Evolutionary conservation across 1,140 invertebrate genomes (phyloP), one percentile per base, ranked within the genome.

Genomic region (Trypoxylus dichotomus): DNA sequence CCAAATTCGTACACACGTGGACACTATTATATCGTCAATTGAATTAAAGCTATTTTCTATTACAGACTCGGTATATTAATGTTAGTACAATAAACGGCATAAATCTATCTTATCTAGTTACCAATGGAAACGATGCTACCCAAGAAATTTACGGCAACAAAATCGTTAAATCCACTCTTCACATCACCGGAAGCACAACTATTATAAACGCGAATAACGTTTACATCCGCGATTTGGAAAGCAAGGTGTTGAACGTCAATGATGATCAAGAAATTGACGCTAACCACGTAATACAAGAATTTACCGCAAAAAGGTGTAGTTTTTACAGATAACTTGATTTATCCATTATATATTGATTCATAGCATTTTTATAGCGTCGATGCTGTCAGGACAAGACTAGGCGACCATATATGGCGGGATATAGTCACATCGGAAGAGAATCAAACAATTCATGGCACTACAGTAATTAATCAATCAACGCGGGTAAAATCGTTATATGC

Each of bases 71-170:
- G 8, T 80, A 83, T 27, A 77, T 86, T 11, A 80, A 79, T 77
- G 83, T 84, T 10, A 83, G 85, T 32, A 79, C 41, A 72, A 81
- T 87, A 41, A 87, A 87, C 78, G 79, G 76, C 6, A 73, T 85
- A 6, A 81, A 85, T 76, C 78, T 84, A 2, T 76, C 77, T 24
- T 27, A 84, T 11, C 84, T 82, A 79, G 81, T 88, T 13, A 74
- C 78, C 1, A 79, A 84, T 41, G 84, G 85, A 13, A 83, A 83
- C 15, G 81, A 82, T 8, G 82, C 86, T 37, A 75, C 83, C 3
- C 86, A 88, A 82, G 79, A 80, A 58, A 80, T 89, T n/a, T 83
- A 82, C 77, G 87, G 86, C 29, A 75, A 78, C 68, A 85, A 88
- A 27, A 80, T 82, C 42, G 83, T 88, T 76, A 78, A 83, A 54